Percentiles rank a stretch among this genome's conserved stretches.
These are phyloP conservation scores for Poecilus cupreus DNA, from an alignment of 2,888 invertebrate species.

Conservation along the genomic window DNA sequence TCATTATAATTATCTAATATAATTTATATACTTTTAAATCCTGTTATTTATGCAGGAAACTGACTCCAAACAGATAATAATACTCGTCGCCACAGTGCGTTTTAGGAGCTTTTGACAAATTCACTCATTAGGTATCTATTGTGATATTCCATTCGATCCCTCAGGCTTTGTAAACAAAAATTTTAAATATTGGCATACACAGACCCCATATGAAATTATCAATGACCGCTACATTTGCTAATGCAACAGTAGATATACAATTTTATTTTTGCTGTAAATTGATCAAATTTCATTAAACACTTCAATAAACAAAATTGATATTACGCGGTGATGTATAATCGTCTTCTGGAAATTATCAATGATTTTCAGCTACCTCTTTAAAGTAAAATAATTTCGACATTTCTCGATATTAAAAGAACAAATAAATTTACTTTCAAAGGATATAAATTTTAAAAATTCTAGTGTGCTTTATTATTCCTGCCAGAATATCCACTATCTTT, in stretches of 20 bases:
- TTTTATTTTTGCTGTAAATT: neutral
- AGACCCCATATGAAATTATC: slow-evolving; percentile 16
- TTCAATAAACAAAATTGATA: neutral
- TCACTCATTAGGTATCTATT: slow-evolving; percentile 15
- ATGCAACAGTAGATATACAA: neutral
- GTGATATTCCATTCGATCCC: slow-evolving; percentile 16
- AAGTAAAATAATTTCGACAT: neutral
- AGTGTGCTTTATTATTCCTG: neutral
- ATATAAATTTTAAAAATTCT: slow-evolving; percentile 2
- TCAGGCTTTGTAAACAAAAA: slow-evolving; percentile 7
- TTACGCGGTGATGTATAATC: neutral
- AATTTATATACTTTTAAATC: slow-evolving; percentile 48
- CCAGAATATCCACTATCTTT: neutral
- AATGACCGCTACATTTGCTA: slow-evolving; percentile 11
- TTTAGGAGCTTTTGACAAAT: neutral
- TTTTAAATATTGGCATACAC: slow-evolving; percentile 20
- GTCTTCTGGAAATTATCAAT: neutral
- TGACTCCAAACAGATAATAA: too few species aligned
- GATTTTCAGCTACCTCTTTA: neutral
- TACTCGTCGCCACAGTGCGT: too few species aligned
- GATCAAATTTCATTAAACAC: slow-evolving; percentile 1
- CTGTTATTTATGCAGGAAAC: neutral
- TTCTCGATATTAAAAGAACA: neutral
- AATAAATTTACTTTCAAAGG: neutral
- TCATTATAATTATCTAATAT: slow-evolving; percentile 43